Conservation (phyloP, 2,113 vertebrate genomes). For the Erythrocercus mccallii region DNA sequence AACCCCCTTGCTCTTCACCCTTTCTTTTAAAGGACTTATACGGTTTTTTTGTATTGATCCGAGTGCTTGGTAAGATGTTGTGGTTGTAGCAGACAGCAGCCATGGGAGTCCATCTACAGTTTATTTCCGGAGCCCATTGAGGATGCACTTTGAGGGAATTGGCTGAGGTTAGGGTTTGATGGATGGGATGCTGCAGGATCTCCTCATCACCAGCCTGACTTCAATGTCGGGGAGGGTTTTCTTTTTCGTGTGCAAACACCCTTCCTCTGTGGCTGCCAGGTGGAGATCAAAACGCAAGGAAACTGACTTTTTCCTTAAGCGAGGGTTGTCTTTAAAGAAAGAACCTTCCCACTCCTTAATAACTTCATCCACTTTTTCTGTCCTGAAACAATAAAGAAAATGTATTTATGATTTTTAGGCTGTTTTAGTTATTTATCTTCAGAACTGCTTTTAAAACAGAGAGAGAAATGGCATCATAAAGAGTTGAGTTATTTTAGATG, state of each 20-base stretch:
- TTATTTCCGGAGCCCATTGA: neutral
- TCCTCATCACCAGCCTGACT: constrained; percentile 92
- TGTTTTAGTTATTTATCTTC: neutral
- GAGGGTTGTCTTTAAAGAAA: constrained; percentile 97
- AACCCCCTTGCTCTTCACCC: neutral
- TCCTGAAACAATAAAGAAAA: constrained; percentile 78
- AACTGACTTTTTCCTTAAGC: constrained; percentile 93
- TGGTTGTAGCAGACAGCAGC: neutral
- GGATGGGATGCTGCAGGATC: constrained; percentile 90
- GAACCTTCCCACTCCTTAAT: constrained; percentile 98
- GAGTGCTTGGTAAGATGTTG: neutral
- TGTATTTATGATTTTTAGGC: neutral
- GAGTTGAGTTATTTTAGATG: neutral
- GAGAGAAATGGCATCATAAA: neutral
- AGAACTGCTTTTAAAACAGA: neutral
- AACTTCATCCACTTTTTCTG: constrained; percentile 93
- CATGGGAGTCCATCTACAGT: neutral
- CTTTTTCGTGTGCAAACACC: constrained; percentile 78
- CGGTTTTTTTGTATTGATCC: neutral
- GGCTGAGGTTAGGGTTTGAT: constrained; percentile 77
- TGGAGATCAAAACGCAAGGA: constrained; percentile 96
- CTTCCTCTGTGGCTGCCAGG: constrained; percentile 84
- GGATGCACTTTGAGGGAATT: neutral
- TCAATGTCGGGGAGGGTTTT: constrained; percentile 89
- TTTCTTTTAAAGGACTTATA: neutral